These are phyloP conservation scores for Procavia capensis DNA, from an alignment of 2,113 vertebrate species.

Conservation along the genomic window DNA sequence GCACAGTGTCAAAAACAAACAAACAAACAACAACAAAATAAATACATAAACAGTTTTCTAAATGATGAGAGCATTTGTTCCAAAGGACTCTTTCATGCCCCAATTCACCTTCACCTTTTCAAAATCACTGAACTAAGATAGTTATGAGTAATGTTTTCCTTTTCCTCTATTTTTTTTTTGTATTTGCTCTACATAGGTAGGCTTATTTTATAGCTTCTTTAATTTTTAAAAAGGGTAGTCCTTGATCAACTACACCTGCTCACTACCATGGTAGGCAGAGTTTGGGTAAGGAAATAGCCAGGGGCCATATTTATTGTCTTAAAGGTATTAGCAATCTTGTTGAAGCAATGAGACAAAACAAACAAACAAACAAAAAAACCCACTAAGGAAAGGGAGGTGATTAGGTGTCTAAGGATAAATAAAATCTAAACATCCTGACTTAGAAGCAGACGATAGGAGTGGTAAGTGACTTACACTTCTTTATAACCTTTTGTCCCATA, in stretches of 20 bases:
- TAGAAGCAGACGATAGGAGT: neutral
- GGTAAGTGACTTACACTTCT: neutral
- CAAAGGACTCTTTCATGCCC: slow-evolving; percentile 52
- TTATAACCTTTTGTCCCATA: neutral
- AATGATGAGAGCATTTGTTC: neutral
- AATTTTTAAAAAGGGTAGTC: neutral
- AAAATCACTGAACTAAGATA: neutral
- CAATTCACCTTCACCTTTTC: slow-evolving; percentile 45
- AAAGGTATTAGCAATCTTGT: neutral
- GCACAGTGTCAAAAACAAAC: neutral
- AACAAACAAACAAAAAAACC: neutral
- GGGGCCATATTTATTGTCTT: slow-evolving; percentile 9
- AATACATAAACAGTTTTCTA: neutral
- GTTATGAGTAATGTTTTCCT: neutral
- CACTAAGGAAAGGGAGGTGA: neutral
- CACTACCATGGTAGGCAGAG: neutral
- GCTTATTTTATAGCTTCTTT: neutral
- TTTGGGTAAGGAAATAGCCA: neutral
- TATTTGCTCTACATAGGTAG: neutral
- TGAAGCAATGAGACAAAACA: neutral
- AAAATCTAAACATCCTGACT: neutral
- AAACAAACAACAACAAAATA: no score
- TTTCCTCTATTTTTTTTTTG: neutral
- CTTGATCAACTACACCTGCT: neutral
- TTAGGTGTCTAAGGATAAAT: neutral